phyloP scores from a whole-genome alignment of 2,888 invertebrate genomes.

The Acrocyrtus sp. region DNA sequence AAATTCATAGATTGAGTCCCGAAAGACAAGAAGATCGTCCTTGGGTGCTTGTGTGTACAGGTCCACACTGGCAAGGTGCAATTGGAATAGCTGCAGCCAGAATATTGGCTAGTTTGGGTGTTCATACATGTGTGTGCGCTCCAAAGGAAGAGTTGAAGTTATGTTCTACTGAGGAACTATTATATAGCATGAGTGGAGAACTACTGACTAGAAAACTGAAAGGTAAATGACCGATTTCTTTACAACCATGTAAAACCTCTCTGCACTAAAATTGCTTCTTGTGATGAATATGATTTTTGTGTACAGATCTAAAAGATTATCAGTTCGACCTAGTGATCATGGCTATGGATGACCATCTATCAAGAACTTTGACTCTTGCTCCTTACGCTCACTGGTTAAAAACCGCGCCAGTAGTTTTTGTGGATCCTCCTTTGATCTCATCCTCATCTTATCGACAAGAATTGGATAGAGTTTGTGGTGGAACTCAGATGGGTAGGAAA shows the following conservation, averaged over 20 bases:
- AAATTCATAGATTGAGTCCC: conserved; percentile 58
- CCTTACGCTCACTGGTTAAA: conserved; percentile 31
- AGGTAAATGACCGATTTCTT: conserved; percentile 34
- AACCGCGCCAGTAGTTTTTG: conserved; percentile 49
- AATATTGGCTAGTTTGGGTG: conserved; percentile 57
- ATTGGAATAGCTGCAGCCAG: conserved; percentile 58
- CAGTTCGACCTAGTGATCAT: conserved; percentile 57
- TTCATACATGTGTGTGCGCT: conserved; percentile 51
- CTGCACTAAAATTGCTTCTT: neutral
- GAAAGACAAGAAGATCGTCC: conserved; percentile 61
- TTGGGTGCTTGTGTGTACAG: conserved; percentile 53
- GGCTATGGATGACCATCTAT: conserved; percentile 56
- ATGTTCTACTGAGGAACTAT: conserved; percentile 49
- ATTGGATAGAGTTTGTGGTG: conserved; percentile 28
- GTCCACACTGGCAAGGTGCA: conserved; percentile 61
- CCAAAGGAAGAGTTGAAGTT: conserved; percentile 54
- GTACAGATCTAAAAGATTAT: conserved; percentile 37
- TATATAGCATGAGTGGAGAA: conserved; percentile 50
- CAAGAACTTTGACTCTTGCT: conserved; percentile 15
- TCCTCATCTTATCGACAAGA: conserved; percentile 52
- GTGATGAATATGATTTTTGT: neutral
- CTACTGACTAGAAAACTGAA: conserved; percentile 38
- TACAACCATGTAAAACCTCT: neutral
- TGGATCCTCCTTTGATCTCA: conserved; percentile 59
- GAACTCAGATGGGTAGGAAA: conserved; percentile 27